Percentiles rank a stretch among this genome's conserved stretches.
Conservation (phyloP, 1,140 invertebrate genomes). For the Brachionus angularis region DNA sequence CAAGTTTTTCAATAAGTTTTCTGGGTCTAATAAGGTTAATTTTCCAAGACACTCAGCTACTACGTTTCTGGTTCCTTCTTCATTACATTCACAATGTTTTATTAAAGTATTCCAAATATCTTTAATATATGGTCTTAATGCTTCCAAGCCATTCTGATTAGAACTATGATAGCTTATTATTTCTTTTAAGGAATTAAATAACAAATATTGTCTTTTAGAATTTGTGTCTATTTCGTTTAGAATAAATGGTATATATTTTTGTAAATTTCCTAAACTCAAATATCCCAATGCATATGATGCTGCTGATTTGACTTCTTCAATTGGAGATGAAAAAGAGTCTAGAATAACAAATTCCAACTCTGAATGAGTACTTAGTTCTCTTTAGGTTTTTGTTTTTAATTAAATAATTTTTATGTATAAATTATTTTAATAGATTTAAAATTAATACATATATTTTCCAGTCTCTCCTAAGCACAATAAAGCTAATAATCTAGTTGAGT, state of each 20-base stretch:
- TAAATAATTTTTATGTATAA: neutral
- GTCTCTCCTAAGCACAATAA: constrained; percentile 91
- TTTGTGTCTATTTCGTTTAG: constrained; percentile 86
- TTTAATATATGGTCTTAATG: constrained; percentile 29
- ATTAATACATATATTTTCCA: constrained; percentile 84
- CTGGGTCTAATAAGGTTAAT: constrained; percentile 87
- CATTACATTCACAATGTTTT: constrained; percentile 83
- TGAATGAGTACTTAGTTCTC: constrained; percentile 74
- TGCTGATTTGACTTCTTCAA: constrained; percentile 76
- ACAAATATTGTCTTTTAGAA: constrained; percentile 86
- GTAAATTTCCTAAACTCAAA: constrained; percentile 87
- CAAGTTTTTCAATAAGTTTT: constrained; percentile 58
- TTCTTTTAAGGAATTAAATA: constrained; percentile 94
- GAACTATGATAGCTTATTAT: constrained; percentile 59
- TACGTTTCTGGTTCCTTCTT: constrained; percentile 95
- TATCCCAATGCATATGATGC: constrained; percentile 93
- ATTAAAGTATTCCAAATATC: constrained; percentile 64
- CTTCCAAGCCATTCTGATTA: constrained; percentile 42
- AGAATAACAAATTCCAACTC: constrained; percentile 58
- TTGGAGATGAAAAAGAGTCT: constrained; percentile 62
- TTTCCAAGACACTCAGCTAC: constrained; percentile 97
- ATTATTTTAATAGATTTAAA: constrained; percentile 58
- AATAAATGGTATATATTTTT: constrained; percentile 87
- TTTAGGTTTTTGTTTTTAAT: no score
- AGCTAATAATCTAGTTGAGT: constrained; percentile 79